A percentile compares a stretch with the other conserved stretches of the same genome.
These are phyloP conservation scores for Epirrhoe tristata DNA, from an alignment of 2,888 invertebrate genomes.

Conservation along the genomic window DNA sequence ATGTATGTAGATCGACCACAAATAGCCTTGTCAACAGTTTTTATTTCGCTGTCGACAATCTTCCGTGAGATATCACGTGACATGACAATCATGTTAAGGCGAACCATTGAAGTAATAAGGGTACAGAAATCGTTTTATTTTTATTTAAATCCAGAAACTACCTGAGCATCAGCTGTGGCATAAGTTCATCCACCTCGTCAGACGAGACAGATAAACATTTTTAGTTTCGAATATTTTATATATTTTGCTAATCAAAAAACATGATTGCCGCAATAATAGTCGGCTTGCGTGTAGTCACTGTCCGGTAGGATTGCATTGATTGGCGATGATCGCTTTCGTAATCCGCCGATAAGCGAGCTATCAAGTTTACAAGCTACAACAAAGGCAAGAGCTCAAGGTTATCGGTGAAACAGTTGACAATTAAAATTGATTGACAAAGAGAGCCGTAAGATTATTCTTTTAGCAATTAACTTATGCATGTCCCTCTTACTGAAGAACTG, in stretches of 20 bases:
- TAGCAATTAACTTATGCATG: constrained; percentile 18
- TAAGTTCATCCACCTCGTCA: constrained; percentile 3
- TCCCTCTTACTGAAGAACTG: background rate
- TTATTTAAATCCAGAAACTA: background rate
- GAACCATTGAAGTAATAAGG: background rate
- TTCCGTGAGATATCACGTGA: constrained; percentile 28
- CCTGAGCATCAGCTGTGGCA: background rate
- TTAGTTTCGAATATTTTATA: constrained; percentile 5
- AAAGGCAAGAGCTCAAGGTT: constrained; percentile 56
- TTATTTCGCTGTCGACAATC: constrained; percentile 32
- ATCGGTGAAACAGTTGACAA: constrained; percentile 42
- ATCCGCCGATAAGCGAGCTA: constrained; percentile 57
- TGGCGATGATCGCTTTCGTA: constrained; percentile 58
- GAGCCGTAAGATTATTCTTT: constrained; percentile 35
- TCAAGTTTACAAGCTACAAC: constrained; percentile 55
- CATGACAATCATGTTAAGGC: constrained; percentile 22
- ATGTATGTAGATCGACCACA: constrained; percentile 39
- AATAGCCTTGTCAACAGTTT: constrained; percentile 41
- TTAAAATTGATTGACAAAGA: constrained; percentile 43
- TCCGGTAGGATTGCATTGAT: constrained; percentile 58
- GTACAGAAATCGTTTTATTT: background rate
- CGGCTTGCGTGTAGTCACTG: constrained; percentile 39
- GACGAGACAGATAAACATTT: background rate
- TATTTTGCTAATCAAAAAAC: constrained; percentile 29
- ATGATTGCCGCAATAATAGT: constrained; percentile 37